These are phyloP conservation scores for Geotrupes spiniger DNA, from an alignment of 2,888 invertebrate species.

Conservation along the genomic window DNA sequence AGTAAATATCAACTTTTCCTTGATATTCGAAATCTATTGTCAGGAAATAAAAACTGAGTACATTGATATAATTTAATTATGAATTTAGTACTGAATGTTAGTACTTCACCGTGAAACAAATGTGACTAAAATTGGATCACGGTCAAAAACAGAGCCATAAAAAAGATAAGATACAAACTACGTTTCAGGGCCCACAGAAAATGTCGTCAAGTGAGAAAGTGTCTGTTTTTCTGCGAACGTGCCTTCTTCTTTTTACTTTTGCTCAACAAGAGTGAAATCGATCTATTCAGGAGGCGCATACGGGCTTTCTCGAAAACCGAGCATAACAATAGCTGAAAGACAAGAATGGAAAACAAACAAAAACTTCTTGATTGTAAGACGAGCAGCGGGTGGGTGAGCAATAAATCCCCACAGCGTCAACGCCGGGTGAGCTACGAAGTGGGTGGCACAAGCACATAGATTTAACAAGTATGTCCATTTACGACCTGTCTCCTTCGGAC, in stretches of 20 bases:
- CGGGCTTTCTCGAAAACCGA: conserved; percentile 4
- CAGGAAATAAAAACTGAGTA: too few species aligned
- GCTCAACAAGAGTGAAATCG: conserved; percentile 5
- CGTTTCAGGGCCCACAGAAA: too few species aligned
- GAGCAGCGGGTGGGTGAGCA: conserved; percentile 42
- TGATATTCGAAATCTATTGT: too few species aligned
- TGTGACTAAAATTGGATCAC: too few species aligned
- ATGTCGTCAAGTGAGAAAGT: too few species aligned
- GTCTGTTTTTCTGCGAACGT: too few species aligned
- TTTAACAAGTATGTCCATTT: conserved; percentile 38
- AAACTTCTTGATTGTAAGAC: conserved; percentile 38
- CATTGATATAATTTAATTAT: too few species aligned
- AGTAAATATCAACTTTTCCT: too few species aligned
- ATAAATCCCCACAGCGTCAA: conserved; percentile 44
- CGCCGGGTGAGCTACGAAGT: conserved; percentile 38
- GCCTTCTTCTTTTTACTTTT: not conserved
- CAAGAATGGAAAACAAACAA: conserved; percentile 41
- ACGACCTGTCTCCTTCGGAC: conserved; percentile 27
- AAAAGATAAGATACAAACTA: too few species aligned
- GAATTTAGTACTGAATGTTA: too few species aligned
- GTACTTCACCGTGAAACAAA: too few species aligned
- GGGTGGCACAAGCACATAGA: conserved; percentile 34
- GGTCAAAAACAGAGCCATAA: too few species aligned
- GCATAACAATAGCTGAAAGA: conserved; percentile 23
- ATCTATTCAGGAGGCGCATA: not conserved